Conservation (phyloP, 2,888 invertebrate genomes). For the Anaspis maculata region DNA sequence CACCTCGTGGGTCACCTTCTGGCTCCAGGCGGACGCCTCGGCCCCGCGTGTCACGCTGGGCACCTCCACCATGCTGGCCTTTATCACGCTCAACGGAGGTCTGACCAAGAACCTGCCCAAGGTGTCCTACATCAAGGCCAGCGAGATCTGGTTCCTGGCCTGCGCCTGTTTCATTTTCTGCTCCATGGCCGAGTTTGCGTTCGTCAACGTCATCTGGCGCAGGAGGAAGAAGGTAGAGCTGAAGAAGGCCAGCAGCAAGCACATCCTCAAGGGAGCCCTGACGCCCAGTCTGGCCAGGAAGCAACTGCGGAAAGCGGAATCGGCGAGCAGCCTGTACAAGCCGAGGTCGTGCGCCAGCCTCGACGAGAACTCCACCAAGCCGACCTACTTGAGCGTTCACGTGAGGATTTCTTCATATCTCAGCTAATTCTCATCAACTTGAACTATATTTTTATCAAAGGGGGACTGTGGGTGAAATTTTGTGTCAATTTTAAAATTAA, state of each 20-base stretch:
- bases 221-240: constrained; percentile 42
- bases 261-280: constrained; percentile 74
- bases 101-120: constrained; percentile 79
- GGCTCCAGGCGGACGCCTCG: constrained; percentile 79
- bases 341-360: constrained; percentile 68
- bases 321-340: constrained; percentile 53
- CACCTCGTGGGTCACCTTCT: constrained; percentile 84
- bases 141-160: constrained; percentile 83
- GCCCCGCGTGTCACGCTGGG: constrained; percentile 75
- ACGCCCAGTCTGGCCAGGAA: constrained; percentile 70
- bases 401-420: constrained; percentile 44
- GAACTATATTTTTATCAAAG: no score
- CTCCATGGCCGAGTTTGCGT: constrained; percentile 79
- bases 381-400: constrained; percentile 69
- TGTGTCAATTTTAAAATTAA: no score
- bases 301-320: constrained; percentile 57
- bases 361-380: constrained; percentile 50
- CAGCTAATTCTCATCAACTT: no score
- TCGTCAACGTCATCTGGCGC: constrained; percentile 83
- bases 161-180: constrained; percentile 80
- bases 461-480: no score
- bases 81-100: constrained; percentile 78
- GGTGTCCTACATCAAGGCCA: constrained; percentile 83
- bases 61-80: constrained; percentile 78
- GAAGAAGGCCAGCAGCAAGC: constrained; percentile 52